Conservation (phyloP, 2,888 invertebrate species). For the Aporophyla nigra region DNA sequence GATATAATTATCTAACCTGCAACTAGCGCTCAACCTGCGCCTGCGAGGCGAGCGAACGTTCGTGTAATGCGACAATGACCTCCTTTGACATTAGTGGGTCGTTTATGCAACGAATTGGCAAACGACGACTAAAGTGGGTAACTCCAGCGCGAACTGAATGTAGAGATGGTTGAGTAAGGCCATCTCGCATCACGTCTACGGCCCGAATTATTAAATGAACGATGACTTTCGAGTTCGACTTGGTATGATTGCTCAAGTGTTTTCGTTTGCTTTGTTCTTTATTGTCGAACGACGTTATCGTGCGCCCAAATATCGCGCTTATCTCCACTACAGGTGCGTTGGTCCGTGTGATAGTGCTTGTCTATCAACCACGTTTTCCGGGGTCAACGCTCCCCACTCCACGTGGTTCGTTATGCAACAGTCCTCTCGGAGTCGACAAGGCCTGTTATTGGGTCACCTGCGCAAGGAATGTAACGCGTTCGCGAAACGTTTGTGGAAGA, state of each 20-base stretch:
- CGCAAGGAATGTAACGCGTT: conserved; percentile 56
- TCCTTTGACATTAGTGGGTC: conserved; percentile 87
- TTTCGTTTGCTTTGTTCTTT: conserved; percentile 66
- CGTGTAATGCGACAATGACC: conserved; percentile 88
- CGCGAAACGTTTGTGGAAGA: conserved; percentile 58
- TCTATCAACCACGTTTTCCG: conserved; percentile 81
- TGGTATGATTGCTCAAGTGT: conserved; percentile 71
- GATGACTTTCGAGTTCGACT: conserved; percentile 54
- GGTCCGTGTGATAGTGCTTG: conserved; percentile 74
- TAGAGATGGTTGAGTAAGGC: conserved; percentile 84
- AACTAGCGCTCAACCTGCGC: conserved; percentile 69
- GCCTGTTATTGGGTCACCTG: conserved; percentile 70
- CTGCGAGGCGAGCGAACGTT: conserved; percentile 69
- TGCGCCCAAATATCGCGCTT: conserved; percentile 75
- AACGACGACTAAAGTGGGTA: conserved; percentile 81
- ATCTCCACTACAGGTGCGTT: conserved; percentile 79
- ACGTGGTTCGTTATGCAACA: conserved; percentile 85
- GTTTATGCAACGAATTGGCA: conserved; percentile 88
- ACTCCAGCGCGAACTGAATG: conserved; percentile 79
- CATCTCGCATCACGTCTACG: conserved; percentile 68
- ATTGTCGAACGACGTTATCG: conserved; percentile 78
- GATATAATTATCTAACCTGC: conserved; percentile 87
- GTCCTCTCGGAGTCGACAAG: conserved; percentile 70
- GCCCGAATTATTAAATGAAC: conserved; percentile 57
- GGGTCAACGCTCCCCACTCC: conserved; percentile 84